phyloP scores from a whole-genome alignment of 2,113 vertebrate genomes.

The Xenus cinereus region DNA sequence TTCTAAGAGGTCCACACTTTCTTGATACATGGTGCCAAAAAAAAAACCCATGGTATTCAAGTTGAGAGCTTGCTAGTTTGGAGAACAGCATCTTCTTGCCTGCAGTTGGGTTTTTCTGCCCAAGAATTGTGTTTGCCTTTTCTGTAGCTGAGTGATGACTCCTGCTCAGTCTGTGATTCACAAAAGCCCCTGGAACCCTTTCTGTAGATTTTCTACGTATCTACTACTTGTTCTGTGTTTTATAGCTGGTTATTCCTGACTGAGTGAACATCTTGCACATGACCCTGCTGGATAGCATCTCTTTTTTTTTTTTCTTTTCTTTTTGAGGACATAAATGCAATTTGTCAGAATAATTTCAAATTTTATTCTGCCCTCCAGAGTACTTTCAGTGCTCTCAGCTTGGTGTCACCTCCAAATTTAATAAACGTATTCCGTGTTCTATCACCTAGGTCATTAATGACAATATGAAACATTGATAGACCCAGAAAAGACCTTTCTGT shows the following conservation, averaged over 20 bases:
- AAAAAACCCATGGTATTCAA: accelerated
- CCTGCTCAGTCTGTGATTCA: neutral
- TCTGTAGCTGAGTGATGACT: neutral
- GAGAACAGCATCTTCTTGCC: neutral
- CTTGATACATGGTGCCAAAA: neutral
- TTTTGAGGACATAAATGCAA: neutral
- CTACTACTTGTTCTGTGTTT: neutral
- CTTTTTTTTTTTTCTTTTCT: too few relatives aligned
- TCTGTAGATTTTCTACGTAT: neutral
- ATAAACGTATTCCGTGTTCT: neutral
- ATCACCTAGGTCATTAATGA: conserved; percentile 8
- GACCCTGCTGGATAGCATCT: neutral
- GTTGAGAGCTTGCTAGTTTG: neutral
- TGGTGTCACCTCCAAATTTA: conserved; percentile 21
- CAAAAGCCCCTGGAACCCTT: neutral
- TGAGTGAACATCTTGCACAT: neutral
- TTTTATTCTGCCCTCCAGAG: neutral
- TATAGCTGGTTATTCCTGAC: neutral
- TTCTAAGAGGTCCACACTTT: neutral
- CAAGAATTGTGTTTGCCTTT: neutral
- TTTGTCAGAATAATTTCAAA: neutral
- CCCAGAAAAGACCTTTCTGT: neutral
- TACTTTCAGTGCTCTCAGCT: neutral
- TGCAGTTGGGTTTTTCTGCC: neutral
- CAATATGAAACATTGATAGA: conserved; percentile 20